Evolutionary conservation across 2,797 vertebrate genomes (phyloP), one percentile per base, ranked within the genome.

Genomic region (Eospalax fontanierii): DNA sequence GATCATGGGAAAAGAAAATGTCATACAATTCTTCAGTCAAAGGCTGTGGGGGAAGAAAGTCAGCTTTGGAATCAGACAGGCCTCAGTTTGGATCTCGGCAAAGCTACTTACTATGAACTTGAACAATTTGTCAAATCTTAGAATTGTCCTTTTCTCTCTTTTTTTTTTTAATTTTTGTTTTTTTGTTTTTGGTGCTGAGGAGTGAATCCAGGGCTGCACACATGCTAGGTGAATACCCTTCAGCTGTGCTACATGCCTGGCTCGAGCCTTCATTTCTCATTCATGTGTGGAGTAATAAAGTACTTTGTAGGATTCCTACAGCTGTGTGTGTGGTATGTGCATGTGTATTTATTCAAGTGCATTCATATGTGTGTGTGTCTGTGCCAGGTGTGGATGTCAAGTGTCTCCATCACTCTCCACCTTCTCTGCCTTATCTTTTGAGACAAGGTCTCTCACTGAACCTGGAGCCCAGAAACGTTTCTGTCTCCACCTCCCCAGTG

Each of bases 231-330:
- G 63, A 87, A 40, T 63, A 57, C 26, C 63, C 21, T 43, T 63
- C 38, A 28, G 43, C 57, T 43, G 70, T 40, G 28, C 59, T 63
- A 15, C 57, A 63, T 33, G 21, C 38, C 71, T 21, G 43, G 57
- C 22, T 65, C 33, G 79, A 89, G 46, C 61, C 61, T 93, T 79
- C 57, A 80, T 73, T 91, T 83, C 75, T 93, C 63, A 30, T 21
- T 92, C 57, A 26, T 74, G 26, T 85, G 68, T 82, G 15, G 30
- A 50, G 82, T 86, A 81, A 63, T 92, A 92, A 85, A 85, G 68
- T 61, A 78, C 70, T 46, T 88, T 57, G 35, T 35, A 66, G 54
- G 33, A 10, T 88, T 78, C 61, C 15, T 81, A 0, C 30, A 89
- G 93, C 18, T 80, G 50, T 57, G 4, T 78, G n/a, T 79, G 19